phyloP scores from a whole-genome alignment of 2,888 invertebrate species.

The Diarsia rubi region DNA sequence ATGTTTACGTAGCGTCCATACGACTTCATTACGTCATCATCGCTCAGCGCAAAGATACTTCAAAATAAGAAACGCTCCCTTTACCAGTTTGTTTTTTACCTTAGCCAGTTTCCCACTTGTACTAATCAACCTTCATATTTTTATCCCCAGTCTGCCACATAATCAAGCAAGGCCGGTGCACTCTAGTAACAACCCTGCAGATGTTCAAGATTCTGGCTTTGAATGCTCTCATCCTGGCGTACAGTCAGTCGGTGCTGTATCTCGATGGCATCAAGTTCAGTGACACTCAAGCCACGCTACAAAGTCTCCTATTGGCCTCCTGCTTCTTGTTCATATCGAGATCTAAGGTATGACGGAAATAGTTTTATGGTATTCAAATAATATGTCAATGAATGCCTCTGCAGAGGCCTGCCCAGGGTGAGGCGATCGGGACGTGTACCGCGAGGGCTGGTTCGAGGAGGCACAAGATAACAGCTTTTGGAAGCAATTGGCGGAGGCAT shows the following conservation, averaged over 20 bases:
- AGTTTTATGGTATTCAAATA: neutral
- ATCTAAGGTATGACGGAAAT: conserved; percentile 94
- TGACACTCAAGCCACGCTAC: conserved; percentile 99
- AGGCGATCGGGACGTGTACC: no score
- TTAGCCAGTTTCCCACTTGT: neutral
- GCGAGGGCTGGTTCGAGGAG: no score
- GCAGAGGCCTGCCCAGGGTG: no score
- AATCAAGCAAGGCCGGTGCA: conserved; percentile 99
- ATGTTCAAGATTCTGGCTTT: conserved; percentile 99
- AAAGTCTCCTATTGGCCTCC: conserved; percentile 98
- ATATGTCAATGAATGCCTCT: no score
- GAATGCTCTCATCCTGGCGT: conserved; percentile 99
- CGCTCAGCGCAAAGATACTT: neutral
- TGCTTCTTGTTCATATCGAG: conserved; percentile 99
- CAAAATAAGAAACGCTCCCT: no score
- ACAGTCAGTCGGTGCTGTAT: conserved; percentile 99
- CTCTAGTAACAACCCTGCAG: conserved; percentile 99
- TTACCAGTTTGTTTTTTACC: no score
- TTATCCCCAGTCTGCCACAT: conserved; percentile 97
- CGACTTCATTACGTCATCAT: neutral
- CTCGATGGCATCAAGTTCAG: conserved; percentile 99
- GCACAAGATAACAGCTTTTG: no score
- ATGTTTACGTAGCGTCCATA: neutral
- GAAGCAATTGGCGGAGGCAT: no score
- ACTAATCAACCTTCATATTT: neutral